Evolutionary conservation across 2,797 vertebrate genomes (phyloP).

Genomic region (Eidolon dupreanum): DNA sequence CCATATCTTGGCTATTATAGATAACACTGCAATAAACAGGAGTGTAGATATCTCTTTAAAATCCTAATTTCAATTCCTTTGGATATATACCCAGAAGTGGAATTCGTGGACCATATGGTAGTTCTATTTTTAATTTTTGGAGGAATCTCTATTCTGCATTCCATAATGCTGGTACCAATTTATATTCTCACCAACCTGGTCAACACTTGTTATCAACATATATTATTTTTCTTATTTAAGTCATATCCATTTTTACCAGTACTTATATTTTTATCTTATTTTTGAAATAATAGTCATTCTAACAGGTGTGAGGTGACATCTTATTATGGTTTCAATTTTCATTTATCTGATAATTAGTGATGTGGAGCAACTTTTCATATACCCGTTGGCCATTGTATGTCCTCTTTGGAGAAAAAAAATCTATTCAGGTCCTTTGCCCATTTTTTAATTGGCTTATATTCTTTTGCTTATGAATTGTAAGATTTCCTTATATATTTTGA

Average conservation of each 20-base stretch:
- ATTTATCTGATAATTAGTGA: background rate
- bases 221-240: too few relatives aligned
- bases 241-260: too few relatives aligned
- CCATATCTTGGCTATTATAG: background rate
- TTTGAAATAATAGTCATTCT: background rate
- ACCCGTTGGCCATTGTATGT: background rate
- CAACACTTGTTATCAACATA: background rate
- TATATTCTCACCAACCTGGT: background rate
- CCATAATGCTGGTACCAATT: background rate
- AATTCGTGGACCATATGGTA: too few relatives aligned
- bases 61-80: background rate
- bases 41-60: background rate
- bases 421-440: too few relatives aligned
- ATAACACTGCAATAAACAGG: too few relatives aligned
- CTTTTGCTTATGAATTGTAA: background rate
- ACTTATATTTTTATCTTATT: too few relatives aligned
- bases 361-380: background rate
- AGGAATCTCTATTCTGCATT: background rate
- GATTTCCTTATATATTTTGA: background rate
- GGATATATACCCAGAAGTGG: too few relatives aligned
- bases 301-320: background rate
- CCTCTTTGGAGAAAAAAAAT: too few relatives aligned
- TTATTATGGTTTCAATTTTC: background rate
- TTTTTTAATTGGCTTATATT: too few relatives aligned
- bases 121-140: too few relatives aligned